Conservation (phyloP, 2,113 vertebrate species). For the Gnathonemus echidnorhynchus region DNA sequence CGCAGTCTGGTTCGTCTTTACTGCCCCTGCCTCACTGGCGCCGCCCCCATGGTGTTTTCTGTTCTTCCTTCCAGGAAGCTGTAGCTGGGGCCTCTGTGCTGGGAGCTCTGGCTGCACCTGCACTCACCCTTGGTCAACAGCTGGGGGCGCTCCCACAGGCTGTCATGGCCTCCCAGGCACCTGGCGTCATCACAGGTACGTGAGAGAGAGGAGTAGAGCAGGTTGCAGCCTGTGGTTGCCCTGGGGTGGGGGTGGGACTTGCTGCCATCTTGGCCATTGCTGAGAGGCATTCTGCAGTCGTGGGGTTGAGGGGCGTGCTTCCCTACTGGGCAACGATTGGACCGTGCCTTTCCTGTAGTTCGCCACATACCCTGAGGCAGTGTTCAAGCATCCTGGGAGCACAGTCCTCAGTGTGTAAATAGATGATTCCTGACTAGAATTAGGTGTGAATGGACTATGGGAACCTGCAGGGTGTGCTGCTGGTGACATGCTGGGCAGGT, state of each 20-base stretch:
- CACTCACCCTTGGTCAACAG: slow-evolving; percentile 70
- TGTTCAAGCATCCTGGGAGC: neutral
- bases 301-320: neutral
- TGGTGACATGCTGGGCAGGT: neutral
- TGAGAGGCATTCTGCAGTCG: neutral
- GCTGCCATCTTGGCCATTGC: neutral
- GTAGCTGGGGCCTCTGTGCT: slow-evolving; percentile 77
- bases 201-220: neutral
- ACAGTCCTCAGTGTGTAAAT: neutral
- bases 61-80: slow-evolving; percentile 64
- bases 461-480: neutral
- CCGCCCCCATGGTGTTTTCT: slow-evolving; percentile 35
- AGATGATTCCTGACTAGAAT: neutral
- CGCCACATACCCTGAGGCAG: neutral
- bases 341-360: neutral
- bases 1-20: neutral
- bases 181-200: slow-evolving; percentile 79
- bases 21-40: slow-evolving; percentile 26
- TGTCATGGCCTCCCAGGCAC: slow-evolving; percentile 81
- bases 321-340: neutral
- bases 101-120: slow-evolving; percentile 67
- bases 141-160: slow-evolving; percentile 70
- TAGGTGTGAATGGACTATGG: neutral
- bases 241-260: no score
- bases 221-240: neutral